Percentiles rank a stretch among this genome's conserved stretches.
Evolutionary conservation across 2,888 invertebrate genomes (phyloP).

Genomic region (Heliconius ismenius): DNA sequence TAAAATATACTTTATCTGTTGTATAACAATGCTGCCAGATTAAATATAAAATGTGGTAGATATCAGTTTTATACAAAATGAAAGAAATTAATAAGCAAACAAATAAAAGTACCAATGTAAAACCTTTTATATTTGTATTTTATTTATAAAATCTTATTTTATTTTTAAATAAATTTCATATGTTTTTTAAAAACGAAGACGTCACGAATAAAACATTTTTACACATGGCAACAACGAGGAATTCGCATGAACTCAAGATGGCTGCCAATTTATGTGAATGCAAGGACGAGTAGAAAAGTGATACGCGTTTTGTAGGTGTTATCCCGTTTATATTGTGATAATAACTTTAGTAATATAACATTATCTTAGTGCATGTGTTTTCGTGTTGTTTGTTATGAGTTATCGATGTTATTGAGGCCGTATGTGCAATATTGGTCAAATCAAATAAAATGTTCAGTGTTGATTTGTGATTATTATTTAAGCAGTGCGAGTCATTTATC

Average conservation of each 20-base stretch:
- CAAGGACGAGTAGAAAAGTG: constrained; percentile 78
- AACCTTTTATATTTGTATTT: neutral
- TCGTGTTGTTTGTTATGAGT: constrained; percentile 75
- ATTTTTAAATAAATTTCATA: neutral
- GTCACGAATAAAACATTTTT: constrained; percentile 5
- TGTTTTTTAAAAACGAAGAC: neutral
- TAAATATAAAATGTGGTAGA: neutral
- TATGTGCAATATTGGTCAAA: constrained; percentile 76
- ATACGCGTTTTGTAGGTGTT: constrained; percentile 69
- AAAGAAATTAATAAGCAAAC: neutral
- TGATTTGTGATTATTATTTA: constrained; percentile 80
- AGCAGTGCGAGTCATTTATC: constrained; percentile 74
- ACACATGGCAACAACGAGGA: constrained; percentile 60
- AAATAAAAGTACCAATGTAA: neutral
- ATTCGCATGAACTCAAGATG: constrained; percentile 78
- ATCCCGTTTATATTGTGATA: constrained; percentile 72
- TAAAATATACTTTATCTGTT: neutral
- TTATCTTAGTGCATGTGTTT: constrained; percentile 71
- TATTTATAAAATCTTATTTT: neutral
- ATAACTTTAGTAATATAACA: constrained; percentile 64
- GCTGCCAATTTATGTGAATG: constrained; percentile 80
- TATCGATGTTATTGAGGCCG: constrained; percentile 69
- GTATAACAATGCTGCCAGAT: neutral
- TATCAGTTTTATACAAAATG: neutral
- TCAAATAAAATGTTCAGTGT: constrained; percentile 76